These are phyloP conservation scores for Noctua fimbriata DNA, from an alignment of 2,888 invertebrate species.

Conservation along the genomic window DNA sequence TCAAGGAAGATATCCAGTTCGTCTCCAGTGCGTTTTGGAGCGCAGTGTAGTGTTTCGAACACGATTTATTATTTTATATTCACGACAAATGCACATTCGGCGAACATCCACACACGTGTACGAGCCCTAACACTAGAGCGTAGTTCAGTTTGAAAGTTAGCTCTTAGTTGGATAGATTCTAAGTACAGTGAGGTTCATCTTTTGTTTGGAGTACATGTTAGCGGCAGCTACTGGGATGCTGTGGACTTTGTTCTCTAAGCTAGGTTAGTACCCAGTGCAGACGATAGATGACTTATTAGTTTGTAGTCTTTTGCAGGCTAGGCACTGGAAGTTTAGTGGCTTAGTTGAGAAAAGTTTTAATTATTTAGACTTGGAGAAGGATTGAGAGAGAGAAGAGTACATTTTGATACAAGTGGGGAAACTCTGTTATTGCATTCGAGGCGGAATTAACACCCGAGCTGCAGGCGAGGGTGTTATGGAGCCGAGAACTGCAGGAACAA, in stretches of 20 bases:
- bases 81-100: background rate
- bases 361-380: background rate
- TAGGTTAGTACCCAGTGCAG: background rate
- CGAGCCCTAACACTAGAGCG: background rate
- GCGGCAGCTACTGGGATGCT: background rate
- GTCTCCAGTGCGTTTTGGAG: no score
- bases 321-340: background rate
- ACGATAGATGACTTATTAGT: constrained; percentile 13
- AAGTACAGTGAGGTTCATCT: constrained; percentile 44
- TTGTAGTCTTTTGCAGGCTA: background rate
- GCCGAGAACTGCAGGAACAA: no score
- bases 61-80: background rate
- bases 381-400: background rate
- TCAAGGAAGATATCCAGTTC: no score
- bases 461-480: no score
- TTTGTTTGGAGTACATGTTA: constrained; percentile 47
- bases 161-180: constrained; percentile 36
- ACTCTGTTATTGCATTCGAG: no score
- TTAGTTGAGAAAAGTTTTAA: background rate
- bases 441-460: no score
- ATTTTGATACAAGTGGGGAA: no score
- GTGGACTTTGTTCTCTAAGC: constrained; percentile 15
- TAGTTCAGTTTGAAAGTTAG: constrained; percentile 28
- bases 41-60: no score
- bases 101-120: background rate